Conservation (phyloP, 2,113 vertebrate genomes). For the Vombatus ursinus region DNA sequence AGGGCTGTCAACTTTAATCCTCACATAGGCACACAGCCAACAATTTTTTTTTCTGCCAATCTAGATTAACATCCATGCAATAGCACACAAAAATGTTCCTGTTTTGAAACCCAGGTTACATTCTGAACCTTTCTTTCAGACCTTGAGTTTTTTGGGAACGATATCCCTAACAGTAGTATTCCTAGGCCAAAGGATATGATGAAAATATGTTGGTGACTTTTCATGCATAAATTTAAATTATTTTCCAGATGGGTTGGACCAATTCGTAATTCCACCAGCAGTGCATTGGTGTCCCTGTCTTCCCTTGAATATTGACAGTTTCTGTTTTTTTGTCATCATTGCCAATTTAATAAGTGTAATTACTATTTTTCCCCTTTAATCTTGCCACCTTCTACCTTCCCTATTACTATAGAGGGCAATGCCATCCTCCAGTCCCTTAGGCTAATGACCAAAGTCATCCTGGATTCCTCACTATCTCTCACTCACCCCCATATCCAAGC, state of each 20-base stretch:
- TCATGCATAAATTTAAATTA: neutral
- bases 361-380: neutral
- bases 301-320: neutral
- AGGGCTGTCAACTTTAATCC: no score
- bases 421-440: neutral
- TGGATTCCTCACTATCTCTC: neutral
- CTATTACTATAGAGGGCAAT: neutral
- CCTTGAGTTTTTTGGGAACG: neutral
- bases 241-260: neutral
- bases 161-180: neutral
- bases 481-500: neutral
- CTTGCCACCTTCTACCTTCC: neutral
- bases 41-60: no score
- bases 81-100: no score
- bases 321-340: neutral
- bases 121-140: no score
- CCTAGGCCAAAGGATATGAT: neutral
- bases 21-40: no score
- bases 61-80: no score
- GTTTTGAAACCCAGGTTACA: no score
- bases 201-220: neutral
- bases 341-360: neutral
- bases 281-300: neutral
- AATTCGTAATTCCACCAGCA: neutral
- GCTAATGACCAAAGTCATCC: neutral